phyloP scores from a whole-genome alignment of 2,113 vertebrate species.

The Prionailurus viverrinus region DNA sequence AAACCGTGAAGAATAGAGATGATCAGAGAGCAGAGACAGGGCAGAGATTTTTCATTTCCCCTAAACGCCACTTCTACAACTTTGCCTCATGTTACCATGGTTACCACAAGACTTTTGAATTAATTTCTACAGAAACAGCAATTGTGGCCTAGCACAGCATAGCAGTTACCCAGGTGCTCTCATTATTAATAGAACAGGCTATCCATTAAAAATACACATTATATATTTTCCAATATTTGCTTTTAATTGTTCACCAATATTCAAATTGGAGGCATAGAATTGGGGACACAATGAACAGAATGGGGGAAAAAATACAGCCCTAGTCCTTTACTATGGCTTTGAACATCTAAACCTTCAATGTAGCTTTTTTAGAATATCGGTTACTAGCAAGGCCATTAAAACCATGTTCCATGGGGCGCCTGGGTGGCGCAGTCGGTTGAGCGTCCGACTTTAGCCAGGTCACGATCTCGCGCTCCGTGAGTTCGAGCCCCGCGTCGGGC shows the following conservation, averaged over 20 bases:
- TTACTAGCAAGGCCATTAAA: background rate
- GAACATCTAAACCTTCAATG: background rate
- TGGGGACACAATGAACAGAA: background rate
- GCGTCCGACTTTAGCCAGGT: no score
- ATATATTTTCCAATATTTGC: slow-evolving; percentile 16
- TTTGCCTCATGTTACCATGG: slow-evolving; percentile 69
- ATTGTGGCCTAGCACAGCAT: background rate
- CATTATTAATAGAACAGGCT: slow-evolving; percentile 45
- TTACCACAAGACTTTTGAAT: slow-evolving; percentile 73
- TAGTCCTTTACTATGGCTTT: background rate
- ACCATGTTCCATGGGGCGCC: background rate
- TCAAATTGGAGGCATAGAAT: background rate
- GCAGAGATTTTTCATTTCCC: slow-evolving; percentile 64
- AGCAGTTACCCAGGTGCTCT: slow-evolving; percentile 51
- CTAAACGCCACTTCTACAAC: slow-evolving; percentile 26
- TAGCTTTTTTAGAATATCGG: background rate
- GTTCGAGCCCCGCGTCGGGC: no score
- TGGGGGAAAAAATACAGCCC: background rate
- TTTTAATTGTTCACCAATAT: slow-evolving; percentile 38
- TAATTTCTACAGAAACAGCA: slow-evolving; percentile 75
- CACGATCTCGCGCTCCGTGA: no score
- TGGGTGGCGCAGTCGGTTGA: no score
- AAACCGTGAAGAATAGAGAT: background rate
- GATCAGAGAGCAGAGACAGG: slow-evolving; percentile 16
- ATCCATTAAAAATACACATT: slow-evolving; percentile 24